Evolutionary conservation across 2,888 invertebrate species (phyloP), one percentile per base, ranked within the genome.

Genomic region (Tyria jacobaeae): DNA sequence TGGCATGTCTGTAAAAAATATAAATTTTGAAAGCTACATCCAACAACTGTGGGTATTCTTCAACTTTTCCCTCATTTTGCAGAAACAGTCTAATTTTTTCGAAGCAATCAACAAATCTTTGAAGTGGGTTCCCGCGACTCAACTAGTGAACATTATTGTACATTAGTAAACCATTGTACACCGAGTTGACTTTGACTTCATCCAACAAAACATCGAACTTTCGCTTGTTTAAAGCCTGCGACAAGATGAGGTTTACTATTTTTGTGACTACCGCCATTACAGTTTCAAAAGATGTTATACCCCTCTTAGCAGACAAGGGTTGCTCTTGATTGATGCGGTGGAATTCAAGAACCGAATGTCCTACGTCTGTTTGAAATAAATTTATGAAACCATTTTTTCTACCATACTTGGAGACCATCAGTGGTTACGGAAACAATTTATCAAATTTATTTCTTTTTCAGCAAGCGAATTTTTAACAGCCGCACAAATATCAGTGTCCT

Each of bases 181-280:
- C 69, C 35, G 76, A 79, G 68, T 73, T 74, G 62, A 79, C 77
- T 71, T 73, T 74, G 62, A 79, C 77, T 71, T 80, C 78, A 63
- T 70, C 69, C 70, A 77, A 74, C 69, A 79, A 75, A 66, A 67
- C 72, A 63, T 68, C 69, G 67, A 78, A 80, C 60, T 76, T 71
- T 73, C 76, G 69, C 69, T 78, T 77, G 70, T 77, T 76, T 76
- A 78, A 70, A 76, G 76, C 75, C 66, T 71, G 75, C 49, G 76
- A 61, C 55, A 73, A 76, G 60, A 71, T 73, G 62, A 71, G 64
- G 66, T 73, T 73, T 65, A 69, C 67, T 67, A 73, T 73, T 73
- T 77, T 47, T 47, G 47, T 47, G 21, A 47, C 25, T 47, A 25
- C 47, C 14, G 25, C 47, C 75, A 77, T 76, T 63, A 75, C 27